These are phyloP conservation scores for Mastigias papua DNA, from an alignment of 30 jellyfish, hydroid and myxozoan species.

Conservation along the genomic window DNA sequence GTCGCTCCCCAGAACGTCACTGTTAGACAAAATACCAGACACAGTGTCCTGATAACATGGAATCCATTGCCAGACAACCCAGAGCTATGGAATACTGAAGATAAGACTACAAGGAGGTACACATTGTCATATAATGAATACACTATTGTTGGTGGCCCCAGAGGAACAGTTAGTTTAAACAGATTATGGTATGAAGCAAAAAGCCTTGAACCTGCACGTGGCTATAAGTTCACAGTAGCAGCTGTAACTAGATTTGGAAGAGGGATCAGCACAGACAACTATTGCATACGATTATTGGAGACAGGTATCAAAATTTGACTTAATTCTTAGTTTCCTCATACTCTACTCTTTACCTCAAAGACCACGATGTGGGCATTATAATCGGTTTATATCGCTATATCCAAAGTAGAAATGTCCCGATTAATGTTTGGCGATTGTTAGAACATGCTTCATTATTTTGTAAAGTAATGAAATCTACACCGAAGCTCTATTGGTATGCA, in stretches of 20 bases:
- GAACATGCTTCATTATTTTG: too few relatives aligned
- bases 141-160: not conserved
- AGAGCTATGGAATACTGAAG: constrained; percentile 14
- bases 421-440: too few relatives aligned
- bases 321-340: too few relatives aligned
- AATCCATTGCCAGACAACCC: constrained; percentile 17
- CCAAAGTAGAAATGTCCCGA: too few relatives aligned
- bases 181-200: not conserved
- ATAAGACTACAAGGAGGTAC: not conserved
- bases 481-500: too few relatives aligned
- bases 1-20: not conserved
- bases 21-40: not conserved
- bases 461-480: too few relatives aligned
- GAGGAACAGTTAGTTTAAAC: not conserved
- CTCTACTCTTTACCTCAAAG: too few relatives aligned
- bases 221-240: constrained; percentile 15
- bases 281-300: constrained; percentile 8
- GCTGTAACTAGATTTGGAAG: not conserved
- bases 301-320: constrained; percentile 17
- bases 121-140: not conserved
- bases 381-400: too few relatives aligned
- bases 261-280: not conserved
- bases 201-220: constrained; percentile 16
- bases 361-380: too few relatives aligned
- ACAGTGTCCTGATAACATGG: constrained; percentile 5